These are phyloP conservation scores for Paradisaea rubra DNA, from an alignment of 2,113 vertebrate species.

Conservation along the genomic window DNA sequence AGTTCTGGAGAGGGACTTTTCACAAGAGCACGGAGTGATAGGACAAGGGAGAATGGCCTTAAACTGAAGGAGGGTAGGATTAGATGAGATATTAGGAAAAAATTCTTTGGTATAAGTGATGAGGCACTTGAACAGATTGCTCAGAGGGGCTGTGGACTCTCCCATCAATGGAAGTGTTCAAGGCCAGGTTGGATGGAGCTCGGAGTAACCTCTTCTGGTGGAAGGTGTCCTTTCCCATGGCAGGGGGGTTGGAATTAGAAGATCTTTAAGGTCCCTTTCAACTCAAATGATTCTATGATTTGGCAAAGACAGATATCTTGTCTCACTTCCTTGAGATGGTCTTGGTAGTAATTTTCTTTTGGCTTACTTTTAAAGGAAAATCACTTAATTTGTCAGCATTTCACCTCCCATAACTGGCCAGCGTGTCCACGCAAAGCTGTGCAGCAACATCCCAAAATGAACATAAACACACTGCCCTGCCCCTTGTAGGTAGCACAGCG, in stretches of 20 bases:
- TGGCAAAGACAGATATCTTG: neutral
- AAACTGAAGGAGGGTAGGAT: neutral
- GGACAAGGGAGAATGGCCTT: neutral
- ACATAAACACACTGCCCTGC: neutral
- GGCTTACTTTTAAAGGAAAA: neutral
- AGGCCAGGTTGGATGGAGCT: neutral
- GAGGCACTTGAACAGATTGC: neutral
- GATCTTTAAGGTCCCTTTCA: neutral
- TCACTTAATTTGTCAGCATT: neutral
- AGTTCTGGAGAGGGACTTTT: neutral
- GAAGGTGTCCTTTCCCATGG: neutral
- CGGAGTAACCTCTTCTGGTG: neutral
- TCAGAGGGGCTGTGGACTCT: neutral
- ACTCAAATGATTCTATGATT: neutral
- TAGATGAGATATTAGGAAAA: neutral
- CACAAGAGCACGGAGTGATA: neutral
- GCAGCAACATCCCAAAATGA: neutral
- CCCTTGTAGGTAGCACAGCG: neutral
- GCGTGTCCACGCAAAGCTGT: neutral
- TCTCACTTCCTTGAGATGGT: neutral
- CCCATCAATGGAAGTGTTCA: neutral
- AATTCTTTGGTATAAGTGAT: neutral
- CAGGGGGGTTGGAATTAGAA: neutral
- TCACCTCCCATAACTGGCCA: neutral
- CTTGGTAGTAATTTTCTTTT: neutral